A percentile compares a stretch with the other conserved stretches of the same genome.
phyloP scores from a whole-genome alignment of 2,113 vertebrate genomes.

The Falco punctatus region DNA sequence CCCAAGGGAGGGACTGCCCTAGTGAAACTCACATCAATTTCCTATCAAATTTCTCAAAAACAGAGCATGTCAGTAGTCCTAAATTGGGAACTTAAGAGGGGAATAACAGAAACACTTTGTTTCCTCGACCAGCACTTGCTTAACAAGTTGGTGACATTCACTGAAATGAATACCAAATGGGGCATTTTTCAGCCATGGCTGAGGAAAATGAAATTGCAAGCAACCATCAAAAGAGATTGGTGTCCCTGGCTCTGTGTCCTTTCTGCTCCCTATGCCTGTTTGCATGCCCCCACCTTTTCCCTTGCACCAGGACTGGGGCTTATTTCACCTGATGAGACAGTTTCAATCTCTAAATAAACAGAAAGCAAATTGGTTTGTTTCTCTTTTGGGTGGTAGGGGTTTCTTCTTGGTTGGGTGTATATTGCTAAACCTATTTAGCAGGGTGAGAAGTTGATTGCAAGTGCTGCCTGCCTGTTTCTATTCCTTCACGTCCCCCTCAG shows the following conservation, averaged over 20 bases:
- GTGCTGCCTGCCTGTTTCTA: neutral
- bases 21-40: neutral
- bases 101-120: neutral
- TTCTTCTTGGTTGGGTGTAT: neutral
- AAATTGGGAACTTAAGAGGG: neutral
- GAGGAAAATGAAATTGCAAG: neutral
- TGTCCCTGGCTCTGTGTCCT: neutral
- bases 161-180: neutral
- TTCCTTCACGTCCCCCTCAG: neutral
- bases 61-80: neutral
- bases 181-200: neutral
- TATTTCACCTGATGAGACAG: neutral
- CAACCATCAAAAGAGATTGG: neutral
- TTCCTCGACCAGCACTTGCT: neutral
- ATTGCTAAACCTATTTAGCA: neutral
- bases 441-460: neutral
- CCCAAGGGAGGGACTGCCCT: neutral
- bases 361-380: neutral
- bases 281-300: neutral
- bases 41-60: neutral
- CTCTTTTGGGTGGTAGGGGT: fast-evolving
- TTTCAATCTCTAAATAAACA: neutral
- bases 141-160: neutral
- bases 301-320: neutral
- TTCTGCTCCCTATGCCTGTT: neutral